Conservation (phyloP, 2,113 vertebrate species). For the Ptilorrhoa leucosticta region DNA sequence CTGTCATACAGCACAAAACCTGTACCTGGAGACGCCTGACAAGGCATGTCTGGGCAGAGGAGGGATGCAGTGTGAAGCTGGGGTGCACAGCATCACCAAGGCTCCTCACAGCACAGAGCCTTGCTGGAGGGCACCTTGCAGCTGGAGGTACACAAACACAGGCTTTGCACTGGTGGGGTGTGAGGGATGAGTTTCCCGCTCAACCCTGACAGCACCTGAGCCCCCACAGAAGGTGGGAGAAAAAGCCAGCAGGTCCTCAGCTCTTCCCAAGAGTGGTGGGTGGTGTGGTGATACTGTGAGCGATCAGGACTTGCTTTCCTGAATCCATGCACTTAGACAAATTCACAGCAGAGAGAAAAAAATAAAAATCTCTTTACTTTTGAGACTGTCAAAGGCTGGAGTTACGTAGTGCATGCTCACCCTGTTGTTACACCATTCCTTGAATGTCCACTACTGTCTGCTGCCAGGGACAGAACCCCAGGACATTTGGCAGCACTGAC, state of each 20-base stretch:
- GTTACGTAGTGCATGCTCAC: not conserved
- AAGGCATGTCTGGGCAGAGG: not conserved
- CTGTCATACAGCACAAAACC: not conserved
- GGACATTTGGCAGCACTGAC: not conserved
- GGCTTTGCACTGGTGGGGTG: not conserved
- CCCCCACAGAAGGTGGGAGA: not conserved
- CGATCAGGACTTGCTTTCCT: not conserved
- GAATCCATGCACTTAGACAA: not conserved
- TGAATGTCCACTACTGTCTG: not conserved
- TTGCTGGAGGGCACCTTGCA: not conserved
- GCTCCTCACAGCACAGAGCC: not conserved
- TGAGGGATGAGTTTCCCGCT: not conserved
- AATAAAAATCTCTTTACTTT: not conserved
- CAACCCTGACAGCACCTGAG: not conserved
- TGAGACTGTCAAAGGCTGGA: not conserved
- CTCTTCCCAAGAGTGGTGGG: not conserved
- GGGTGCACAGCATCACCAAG: not conserved
- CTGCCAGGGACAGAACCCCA: not conserved
- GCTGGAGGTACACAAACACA: not conserved
- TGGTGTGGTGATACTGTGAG: rapidly evolving
- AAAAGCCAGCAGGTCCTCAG: not conserved
- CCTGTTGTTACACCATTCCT: not conserved
- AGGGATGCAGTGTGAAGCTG: not conserved
- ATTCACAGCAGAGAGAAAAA: not conserved
- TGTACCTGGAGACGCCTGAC: not conserved